Percentiles rank a stretch among this genome's conserved stretches.
phyloP scores from a whole-genome alignment of 1,140 invertebrate species.

The Melitaea cinxia region DNA sequence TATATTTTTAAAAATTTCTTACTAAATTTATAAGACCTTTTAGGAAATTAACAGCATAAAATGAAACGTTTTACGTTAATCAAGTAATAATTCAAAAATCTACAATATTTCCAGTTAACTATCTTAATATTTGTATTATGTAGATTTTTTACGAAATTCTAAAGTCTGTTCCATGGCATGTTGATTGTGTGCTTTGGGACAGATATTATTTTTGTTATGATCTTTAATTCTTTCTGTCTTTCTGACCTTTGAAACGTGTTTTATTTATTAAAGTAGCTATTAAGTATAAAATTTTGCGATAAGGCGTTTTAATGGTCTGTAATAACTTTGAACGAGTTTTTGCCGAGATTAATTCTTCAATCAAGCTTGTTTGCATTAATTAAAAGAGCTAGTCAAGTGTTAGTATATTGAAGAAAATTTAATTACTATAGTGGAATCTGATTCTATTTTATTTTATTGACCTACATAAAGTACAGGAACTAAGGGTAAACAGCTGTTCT shows the following conservation, averaged over 20 bases:
- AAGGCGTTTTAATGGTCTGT: constrained; percentile 12
- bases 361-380: constrained; percentile 21
- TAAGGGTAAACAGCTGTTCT: not conserved
- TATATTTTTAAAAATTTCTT: not conserved
- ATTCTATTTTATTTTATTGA: not conserved
- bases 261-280: constrained; percentile 1
- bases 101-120: not conserved
- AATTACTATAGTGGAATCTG: not conserved
- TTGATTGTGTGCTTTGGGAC: no score
- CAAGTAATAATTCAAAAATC: not conserved
- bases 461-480: not conserved
- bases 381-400: not conserved
- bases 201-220: no score
- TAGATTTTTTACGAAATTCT: no score
- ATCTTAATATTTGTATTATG: no score
- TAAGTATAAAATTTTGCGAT: constrained; percentile 16
- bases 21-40: not conserved
- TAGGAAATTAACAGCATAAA: not conserved
- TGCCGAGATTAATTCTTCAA: constrained; percentile 19
- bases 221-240: no score
- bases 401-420: not conserved
- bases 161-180: no score
- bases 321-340: constrained; percentile 22
- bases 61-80: not conserved
- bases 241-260: no score